These are phyloP conservation scores for Sebastiscus albofasciatus DNA, from an alignment of 2,797 vertebrate genomes.

Conservation along the genomic window DNA sequence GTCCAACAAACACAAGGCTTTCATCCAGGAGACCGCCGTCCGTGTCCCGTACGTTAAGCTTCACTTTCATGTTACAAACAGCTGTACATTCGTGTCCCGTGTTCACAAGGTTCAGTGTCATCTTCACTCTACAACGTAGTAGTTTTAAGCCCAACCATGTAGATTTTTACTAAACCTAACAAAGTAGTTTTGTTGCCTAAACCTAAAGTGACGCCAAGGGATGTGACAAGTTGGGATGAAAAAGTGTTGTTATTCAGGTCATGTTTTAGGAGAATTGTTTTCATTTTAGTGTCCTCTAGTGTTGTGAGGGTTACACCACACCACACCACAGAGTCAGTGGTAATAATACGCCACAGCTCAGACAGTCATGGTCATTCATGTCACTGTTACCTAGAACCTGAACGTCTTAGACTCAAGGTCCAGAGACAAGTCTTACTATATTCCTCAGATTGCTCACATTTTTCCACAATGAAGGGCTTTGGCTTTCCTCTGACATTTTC, in stretches of 20 bases:
- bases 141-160: too few species aligned
- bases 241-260: not conserved
- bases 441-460: not conserved
- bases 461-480: not conserved
- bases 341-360: not conserved
- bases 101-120: too few species aligned
- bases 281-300: fast-evolving
- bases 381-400: not conserved
- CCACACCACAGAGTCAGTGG: not conserved
- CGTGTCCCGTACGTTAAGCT: too few species aligned
- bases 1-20: too few species aligned
- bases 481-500: not conserved
- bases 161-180: too few species aligned
- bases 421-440: not conserved
- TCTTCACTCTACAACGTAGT: too few species aligned
- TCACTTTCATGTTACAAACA: too few species aligned
- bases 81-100: too few species aligned
- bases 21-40: too few species aligned
- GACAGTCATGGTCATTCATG: not conserved
- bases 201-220: too few species aligned
- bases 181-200: too few species aligned
- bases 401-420: not conserved
- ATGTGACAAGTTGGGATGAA: too few species aligned
- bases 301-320: not conserved
- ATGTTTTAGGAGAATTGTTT: not conserved